Base-by-base conservation (phyloP, 30 jellyfish, hydroid and myxozoan species). In the Aurelia sp. region DNA sequence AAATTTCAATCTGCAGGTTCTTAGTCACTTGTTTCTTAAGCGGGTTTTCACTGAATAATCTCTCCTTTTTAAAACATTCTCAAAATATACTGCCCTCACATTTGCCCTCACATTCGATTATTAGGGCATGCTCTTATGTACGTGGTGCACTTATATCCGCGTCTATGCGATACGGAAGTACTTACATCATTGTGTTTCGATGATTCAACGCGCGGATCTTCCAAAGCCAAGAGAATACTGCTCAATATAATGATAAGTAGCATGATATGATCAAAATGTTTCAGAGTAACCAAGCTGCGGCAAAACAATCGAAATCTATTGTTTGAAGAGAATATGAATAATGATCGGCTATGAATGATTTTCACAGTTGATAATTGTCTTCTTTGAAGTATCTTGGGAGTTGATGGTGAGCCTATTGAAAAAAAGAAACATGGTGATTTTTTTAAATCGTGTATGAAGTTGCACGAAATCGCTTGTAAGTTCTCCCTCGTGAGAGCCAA, bases 221-320 rank as follows among this genome's bases (percentile, higher is more conserved):
- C 98, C 77, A 93, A 71, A 10, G 98, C 97, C 76, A 93, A 78
- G 11, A 84, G 74, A 15, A 93, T 55, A 68, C 97, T 86, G 96
- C 98, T 93, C 19, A 82, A 67, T 11, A 87, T 68, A 65, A 93
- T 93, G 69, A 87, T 86, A 16, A 93, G 37, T 71, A 93, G 73
- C 98, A 93, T 93, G 75, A 93, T 73, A 59, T 88, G 98, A 75
- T 93, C 98, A 70, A 93, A 93, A 62, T 93, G 97, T 68, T 76
- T 83, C 81, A 88, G 48, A 73, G 66, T 87, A 41, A 93, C 93
- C 82, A 93, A 6, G 18, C 74, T 69, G 72, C 76, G 95, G 61
- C 98, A 93, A 55, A 95, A 77, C 65, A 93, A 47, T 19, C 98
- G 91, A 68, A 93, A 60, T 67, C 96, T 72, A 97, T 86, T 93